Conservation (phyloP, 1,140 invertebrate genomes). For the Bombus picipes region DNA sequence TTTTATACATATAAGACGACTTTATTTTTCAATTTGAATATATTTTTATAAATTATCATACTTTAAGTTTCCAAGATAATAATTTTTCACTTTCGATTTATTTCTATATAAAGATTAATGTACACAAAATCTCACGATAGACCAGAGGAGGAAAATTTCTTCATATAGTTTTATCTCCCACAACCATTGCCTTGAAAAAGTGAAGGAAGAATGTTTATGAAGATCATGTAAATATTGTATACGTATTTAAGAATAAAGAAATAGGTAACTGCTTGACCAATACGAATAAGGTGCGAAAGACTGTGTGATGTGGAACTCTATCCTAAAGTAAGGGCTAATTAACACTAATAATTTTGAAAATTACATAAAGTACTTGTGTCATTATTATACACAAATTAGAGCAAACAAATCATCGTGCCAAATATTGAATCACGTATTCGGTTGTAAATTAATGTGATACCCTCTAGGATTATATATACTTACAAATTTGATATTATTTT, state of each 20-base stretch:
- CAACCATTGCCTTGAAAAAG: neutral
- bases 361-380: neutral
- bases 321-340: neutral
- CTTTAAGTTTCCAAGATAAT: neutral
- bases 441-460: neutral
- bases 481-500: neutral
- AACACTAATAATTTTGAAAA: neutral
- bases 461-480: neutral
- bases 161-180: neutral
- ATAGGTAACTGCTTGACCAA: constrained; percentile 67
- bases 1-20: neutral
- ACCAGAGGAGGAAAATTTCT: neutral
- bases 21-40: neutral
- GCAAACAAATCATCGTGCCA: neutral
- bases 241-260: constrained; percentile 63
- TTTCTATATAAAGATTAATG: neutral
- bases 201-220: neutral
- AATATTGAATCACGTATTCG: neutral
- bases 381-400: neutral
- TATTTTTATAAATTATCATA: neutral
- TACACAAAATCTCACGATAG: neutral
- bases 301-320: neutral
- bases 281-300: constrained; percentile 28
- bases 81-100: neutral
- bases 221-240: constrained; percentile 68